Base-by-base conservation (phyloP, 2,888 invertebrate species). In the Furcula furcula region DNA sequence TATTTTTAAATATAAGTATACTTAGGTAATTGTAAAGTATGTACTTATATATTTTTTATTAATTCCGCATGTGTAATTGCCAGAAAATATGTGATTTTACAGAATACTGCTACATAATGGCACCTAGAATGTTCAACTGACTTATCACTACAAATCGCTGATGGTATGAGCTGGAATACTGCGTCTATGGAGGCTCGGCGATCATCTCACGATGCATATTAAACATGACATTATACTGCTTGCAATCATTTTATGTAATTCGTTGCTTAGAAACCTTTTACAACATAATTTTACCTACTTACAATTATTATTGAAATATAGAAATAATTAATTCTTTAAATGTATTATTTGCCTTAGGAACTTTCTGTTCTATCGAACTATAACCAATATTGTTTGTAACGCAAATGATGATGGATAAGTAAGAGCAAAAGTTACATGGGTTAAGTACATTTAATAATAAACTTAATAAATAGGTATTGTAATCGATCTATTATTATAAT, bases 191-290 rank as follows among this genome's bases (percentile, higher is more conserved):
- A 16, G 40, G 35, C 29, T n/a, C n/a, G n/a, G n/a, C n/a, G n/a
- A n/a, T n/a, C n/a, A n/a, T n/a, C 36, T 32, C 36, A 36, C 12
- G 33, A 46, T 45, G 4, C 25, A 4, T 18, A 41, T 53, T 63
- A 65, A n/a, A n/a, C 40, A 40, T 50, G 33, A 48, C 40, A 50
- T 44, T 50, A 55, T 57, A 70, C 60, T 71, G 67, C 44, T 65
- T 59, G 66, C 54, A 63, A 62, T 71, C 51, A 54, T 61, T 72
- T n/a, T 66, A 74, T 65, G 69, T 78, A 77, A 79, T 87, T 88
- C 87, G 87, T 88, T 88, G 87, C 71, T 68, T 77, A 69, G 86
- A 87, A 88, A 87, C 87, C 87, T 79, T 79, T 67, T 60, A 46
- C n/a, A 77, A 76, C 76, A 66, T 64, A 77, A 65, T 60, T 66